Base-by-base conservation (phyloP, 2,888 invertebrate species). In the Epirrhoe tristata region DNA sequence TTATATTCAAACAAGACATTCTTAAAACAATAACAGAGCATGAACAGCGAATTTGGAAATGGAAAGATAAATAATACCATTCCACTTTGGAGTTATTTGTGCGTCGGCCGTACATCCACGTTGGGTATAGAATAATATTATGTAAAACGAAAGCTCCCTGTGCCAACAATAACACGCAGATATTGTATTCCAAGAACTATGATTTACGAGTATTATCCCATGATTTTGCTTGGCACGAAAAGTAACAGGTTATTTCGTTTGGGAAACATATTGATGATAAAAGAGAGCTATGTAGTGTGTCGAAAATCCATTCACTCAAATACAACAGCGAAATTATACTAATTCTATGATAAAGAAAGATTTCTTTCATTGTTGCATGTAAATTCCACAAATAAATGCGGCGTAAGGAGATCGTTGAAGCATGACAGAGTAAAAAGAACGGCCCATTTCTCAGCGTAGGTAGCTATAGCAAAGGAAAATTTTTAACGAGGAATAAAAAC, bases 401-500 rank as follows among this genome's bases (percentile, higher is more conserved):
- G 14, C 55, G 24, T 46, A 59, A 39, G 31, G 53, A 54, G 52
- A 50, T 52, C 36, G 52, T 43, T 60, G 16, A 36, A 61, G 50
- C 50, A 51, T 63, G 24, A 50, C 64, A 69, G 61, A 67, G 56
- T 52, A 56, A 58, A 70, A 71, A 63, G 39, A 66, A 56, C 34
- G 48, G 46, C 34, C 34, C 61, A 54, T 57, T 52, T 63, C 52
- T 66, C 64, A 43, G 61, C 53, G 10, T 46, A 66, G 0, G 68
- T 54, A 62, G 58, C 63, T 64, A 63, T 67, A 51, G 54, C 46
- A 63, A 60, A 71, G 51, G 66, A 57, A 74, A 67, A 63, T 70
- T 81, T n/a, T 81, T 81, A 82, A 84, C 78, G 78, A 82, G 81
- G 73, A 81, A 80, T 80, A 83, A 82, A 82, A 80, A 75, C 75